Base-by-base conservation (phyloP, 2,113 vertebrate species). In the Speoplatyrhinus poulsoni region DNA sequence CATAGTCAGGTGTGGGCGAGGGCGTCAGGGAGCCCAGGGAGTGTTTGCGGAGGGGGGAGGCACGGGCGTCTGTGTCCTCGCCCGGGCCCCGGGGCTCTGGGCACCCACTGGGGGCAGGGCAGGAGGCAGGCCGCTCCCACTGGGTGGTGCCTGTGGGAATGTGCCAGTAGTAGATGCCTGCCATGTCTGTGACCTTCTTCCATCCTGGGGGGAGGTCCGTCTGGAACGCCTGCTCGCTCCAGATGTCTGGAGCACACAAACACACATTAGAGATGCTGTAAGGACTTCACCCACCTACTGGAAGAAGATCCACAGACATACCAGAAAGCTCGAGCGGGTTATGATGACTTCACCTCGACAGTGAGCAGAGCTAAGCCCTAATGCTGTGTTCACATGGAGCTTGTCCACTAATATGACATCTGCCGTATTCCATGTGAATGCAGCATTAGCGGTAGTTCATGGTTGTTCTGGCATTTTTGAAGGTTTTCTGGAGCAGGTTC, bases 111-210 rank as follows among this genome's bases (percentile, higher is more conserved):
- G 90, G 78, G 46, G 93, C 90, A 3, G 90, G 80, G 67, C 89
- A 87, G 71, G 89, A 77, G 65, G 93, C 93, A 2, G 98, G 98
- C 68, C 92, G 93, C 62, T 98, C 96, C 98, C 98, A 99, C 72
- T 99, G 98, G 26, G 98, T 99, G 49, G 97, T 94, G 78, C 98
- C 98, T 3, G 97, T 99, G 46, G 98, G 98, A 89, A 99, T 96
- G 88, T 99, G 97, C 98, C 98, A 99, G 65, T 99, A 99, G 86
- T 99, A 99, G 90, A 95, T 93, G 49, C 96, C 98, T 11, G 96
- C 95, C 76, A 97, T 86, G 73, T 99, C 98, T 26, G 70, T 96
- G 90, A 99, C 93, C 88, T 96, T 97, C 81, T 99, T 99, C 98
- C 98, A 99, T 89, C 98, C 98, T 46, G 98, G 96, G 4, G 98